These are phyloP conservation scores for Graphium colonna DNA, from an alignment of 2,888 invertebrate genomes.

Conservation along the genomic window DNA sequence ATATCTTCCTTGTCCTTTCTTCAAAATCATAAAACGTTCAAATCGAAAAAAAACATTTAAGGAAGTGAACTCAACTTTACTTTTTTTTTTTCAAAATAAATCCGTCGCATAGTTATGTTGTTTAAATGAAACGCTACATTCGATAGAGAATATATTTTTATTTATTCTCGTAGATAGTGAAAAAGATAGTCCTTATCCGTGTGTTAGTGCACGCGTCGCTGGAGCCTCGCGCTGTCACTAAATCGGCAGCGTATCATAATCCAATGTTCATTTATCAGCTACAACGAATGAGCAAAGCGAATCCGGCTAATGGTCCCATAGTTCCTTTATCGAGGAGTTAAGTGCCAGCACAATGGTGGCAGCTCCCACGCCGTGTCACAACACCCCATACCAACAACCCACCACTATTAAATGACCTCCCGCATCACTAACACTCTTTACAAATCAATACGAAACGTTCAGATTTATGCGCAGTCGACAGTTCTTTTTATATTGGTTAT, in stretches of 20 bases:
- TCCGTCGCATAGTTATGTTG: too few species aligned
- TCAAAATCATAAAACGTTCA: too few species aligned
- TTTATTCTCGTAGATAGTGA: neutral
- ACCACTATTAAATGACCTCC: conserved; percentile 42
- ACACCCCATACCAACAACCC: conserved; percentile 57
- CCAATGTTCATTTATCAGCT: conserved; percentile 70
- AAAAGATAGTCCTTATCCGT: neutral
- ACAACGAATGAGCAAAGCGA: conserved; percentile 76
- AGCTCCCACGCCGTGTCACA: conserved; percentile 77
- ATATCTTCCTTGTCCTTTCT: too few species aligned
- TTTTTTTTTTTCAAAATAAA: too few species aligned
- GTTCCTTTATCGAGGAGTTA: conserved; percentile 75
- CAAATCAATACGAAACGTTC: conserved; percentile 1
- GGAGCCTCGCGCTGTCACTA: conserved; percentile 31
- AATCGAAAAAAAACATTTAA: too few species aligned
- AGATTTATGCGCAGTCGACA: too few species aligned
- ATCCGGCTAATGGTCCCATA: conserved; percentile 73
- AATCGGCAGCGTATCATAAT: conserved; percentile 61
- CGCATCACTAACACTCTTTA: conserved; percentile 24
- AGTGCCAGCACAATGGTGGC: conserved; percentile 71
- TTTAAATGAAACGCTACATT: too few species aligned
- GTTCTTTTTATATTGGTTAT: too few species aligned
- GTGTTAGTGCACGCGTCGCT: conserved; percentile 6
- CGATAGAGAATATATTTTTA: too few species aligned
- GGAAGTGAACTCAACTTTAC: too few species aligned